phyloP scores from a whole-genome alignment of 2,888 invertebrate species.

The Willowsia nigromaculata region DNA sequence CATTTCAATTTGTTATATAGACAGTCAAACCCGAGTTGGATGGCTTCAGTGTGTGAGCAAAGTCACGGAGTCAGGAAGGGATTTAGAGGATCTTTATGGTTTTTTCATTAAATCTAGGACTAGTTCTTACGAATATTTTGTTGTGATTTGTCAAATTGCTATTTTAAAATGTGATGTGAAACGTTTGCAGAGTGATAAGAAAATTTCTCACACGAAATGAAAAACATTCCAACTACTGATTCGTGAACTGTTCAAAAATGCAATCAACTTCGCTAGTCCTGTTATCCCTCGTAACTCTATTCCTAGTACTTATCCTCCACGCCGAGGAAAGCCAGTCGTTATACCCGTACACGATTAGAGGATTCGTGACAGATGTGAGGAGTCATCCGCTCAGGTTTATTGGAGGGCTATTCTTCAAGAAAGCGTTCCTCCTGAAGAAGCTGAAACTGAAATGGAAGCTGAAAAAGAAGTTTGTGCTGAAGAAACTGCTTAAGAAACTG shows the following conservation, averaged over 20 bases:
- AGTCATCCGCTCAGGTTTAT: conserved; percentile 74
- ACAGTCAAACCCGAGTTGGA: neutral
- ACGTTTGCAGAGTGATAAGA: too few relatives aligned
- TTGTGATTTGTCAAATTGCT: too few relatives aligned
- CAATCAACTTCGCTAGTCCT: conserved; percentile 34
- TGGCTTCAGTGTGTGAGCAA: conserved; percentile 5
- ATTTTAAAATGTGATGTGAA: too few relatives aligned
- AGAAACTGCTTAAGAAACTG: conserved; percentile 71
- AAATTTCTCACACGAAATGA: too few relatives aligned
- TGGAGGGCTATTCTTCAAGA: conserved; percentile 77
- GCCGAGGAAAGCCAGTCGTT: conserved; percentile 70
- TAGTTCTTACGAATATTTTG: too few relatives aligned
- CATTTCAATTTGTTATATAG: conserved; percentile 43
- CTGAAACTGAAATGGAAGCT: conserved; percentile 77
- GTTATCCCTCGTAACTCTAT: neutral
- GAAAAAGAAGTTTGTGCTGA: conserved; percentile 75
- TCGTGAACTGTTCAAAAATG: neutral
- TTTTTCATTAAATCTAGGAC: too few relatives aligned
- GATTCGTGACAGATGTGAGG: conserved; percentile 76
- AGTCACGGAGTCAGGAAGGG: neutral
- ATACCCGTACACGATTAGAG: conserved; percentile 77
- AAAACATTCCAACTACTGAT: too few relatives aligned
- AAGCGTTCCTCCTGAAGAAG: conserved; percentile 76
- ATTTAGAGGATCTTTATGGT: too few relatives aligned
- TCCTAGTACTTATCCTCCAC: conserved; percentile 46